phyloP scores from a whole-genome alignment of 2,888 invertebrate genomes.

The Didymodactylos carnosus region DNA sequence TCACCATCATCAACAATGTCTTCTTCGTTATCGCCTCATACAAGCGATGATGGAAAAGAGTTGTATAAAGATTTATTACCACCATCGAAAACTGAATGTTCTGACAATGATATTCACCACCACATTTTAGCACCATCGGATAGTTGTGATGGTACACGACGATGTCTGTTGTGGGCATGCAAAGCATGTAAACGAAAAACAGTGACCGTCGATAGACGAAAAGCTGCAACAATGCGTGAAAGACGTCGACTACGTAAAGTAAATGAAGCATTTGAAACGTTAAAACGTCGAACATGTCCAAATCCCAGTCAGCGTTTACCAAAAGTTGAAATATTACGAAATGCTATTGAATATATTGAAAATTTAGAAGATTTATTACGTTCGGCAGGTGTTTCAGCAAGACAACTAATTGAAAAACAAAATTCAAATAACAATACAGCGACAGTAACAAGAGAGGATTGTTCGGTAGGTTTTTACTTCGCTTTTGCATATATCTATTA shows the following conservation, averaged over 20 bases:
- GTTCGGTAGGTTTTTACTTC: not conserved
- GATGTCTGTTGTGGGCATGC: constrained; percentile 21
- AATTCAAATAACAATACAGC: not conserved
- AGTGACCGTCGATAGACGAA: constrained; percentile 51
- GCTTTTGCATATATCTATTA: too few relatives aligned
- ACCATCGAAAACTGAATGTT: not conserved
- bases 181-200: constrained; percentile 14
- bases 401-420: not conserved
- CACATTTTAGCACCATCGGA: not conserved
- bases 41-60: not conserved
- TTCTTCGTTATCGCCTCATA: not conserved
- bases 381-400: constrained; percentile 18
- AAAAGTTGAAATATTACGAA: constrained; percentile 85
- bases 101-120: not conserved
- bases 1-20: not conserved
- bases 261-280: constrained; percentile 88
- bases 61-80: too few relatives aligned
- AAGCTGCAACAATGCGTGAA: constrained; percentile 87
- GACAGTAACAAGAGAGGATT: not conserved
- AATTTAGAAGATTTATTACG: constrained; percentile 37
- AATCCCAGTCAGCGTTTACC: constrained; percentile 87
- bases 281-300: constrained; percentile 73
- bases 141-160: constrained; percentile 16
- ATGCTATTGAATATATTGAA: constrained; percentile 93
- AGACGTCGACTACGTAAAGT: constrained; percentile 78